phyloP scores from a whole-genome alignment of 2,888 invertebrate species.

The Panzeria rudis region DNA sequence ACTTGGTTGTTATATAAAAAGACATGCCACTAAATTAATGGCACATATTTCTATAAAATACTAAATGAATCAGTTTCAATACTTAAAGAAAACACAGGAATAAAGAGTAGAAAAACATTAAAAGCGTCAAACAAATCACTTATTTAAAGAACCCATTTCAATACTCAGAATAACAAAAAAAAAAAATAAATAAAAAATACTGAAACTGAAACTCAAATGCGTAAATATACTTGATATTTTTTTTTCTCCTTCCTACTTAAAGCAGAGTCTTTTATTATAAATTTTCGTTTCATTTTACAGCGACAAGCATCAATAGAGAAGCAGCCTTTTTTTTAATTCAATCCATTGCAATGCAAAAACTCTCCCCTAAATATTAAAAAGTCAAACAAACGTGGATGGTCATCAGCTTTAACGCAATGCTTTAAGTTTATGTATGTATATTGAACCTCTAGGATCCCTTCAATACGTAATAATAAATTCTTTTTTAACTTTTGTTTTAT shows the following conservation, averaged over 20 bases:
- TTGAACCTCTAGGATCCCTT: slow-evolving; percentile 50
- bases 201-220: slow-evolving; percentile 23
- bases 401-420: slow-evolving; percentile 2
- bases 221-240: slow-evolving; percentile 42
- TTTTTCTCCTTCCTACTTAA: slow-evolving; percentile 24
- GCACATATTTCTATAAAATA: slow-evolving; percentile 31
- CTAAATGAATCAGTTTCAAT: slow-evolving; percentile 19
- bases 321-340: slow-evolving; percentile 45
- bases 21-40: slow-evolving; percentile 63
- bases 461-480: slow-evolving; percentile 39
- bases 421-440: neutral
- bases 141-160: slow-evolving; percentile 70
- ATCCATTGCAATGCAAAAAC: slow-evolving; percentile 9
- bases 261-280: slow-evolving; percentile 3
- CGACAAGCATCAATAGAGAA: slow-evolving; percentile 38
- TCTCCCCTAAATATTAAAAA: slow-evolving; percentile 51
- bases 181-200: slow-evolving; percentile 2
- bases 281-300: slow-evolving; percentile 24
- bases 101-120: slow-evolving; percentile 36
- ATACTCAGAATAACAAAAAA: neutral
- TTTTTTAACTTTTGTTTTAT: slow-evolving; percentile 44
- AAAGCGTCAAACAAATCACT: slow-evolving; percentile 72
- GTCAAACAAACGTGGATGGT: neutral
- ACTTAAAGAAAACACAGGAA: neutral
- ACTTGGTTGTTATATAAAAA: slow-evolving; percentile 48